Evolutionary conservation across 1,140 invertebrate genomes (phyloP).

Genomic region (Ridgeia piscesae): DNA sequence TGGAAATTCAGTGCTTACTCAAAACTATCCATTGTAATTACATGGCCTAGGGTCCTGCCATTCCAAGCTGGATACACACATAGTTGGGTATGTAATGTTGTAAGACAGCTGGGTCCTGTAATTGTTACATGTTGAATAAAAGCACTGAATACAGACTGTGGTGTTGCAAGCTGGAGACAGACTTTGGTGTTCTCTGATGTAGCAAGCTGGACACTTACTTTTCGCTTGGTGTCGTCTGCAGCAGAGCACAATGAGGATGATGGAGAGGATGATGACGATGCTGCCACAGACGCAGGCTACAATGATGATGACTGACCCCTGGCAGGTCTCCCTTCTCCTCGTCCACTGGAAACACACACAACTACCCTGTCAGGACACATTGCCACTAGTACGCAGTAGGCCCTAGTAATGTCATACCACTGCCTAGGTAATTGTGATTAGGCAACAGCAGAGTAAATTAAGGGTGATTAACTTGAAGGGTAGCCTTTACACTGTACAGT

Average conservation of each 20-base stretch:
- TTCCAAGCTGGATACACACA: too few species aligned
- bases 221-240: conserved; percentile 24
- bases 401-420: too few species aligned
- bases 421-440: too few species aligned
- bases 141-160: too few species aligned
- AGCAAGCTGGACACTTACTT: conserved; percentile 19
- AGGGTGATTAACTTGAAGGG: too few species aligned
- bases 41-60: background rate
- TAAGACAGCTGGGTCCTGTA: too few species aligned
- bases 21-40: background rate
- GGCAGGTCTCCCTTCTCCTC: conserved; percentile 24
- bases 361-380: background rate
- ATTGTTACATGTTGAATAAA: too few species aligned
- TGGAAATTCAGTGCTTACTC: background rate
- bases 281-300: conserved; percentile 31
- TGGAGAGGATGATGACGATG: conserved; percentile 28
- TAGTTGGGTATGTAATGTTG: too few species aligned
- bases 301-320: conserved; percentile 28
- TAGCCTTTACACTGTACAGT: too few species aligned
- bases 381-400: background rate
- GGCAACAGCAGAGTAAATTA: too few species aligned
- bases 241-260: conserved; percentile 32
- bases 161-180: background rate
- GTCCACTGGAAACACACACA: background rate
- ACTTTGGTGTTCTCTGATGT: background rate